Conservation (phyloP, 1,140 invertebrate species). For the Panonychus citri region DNA sequence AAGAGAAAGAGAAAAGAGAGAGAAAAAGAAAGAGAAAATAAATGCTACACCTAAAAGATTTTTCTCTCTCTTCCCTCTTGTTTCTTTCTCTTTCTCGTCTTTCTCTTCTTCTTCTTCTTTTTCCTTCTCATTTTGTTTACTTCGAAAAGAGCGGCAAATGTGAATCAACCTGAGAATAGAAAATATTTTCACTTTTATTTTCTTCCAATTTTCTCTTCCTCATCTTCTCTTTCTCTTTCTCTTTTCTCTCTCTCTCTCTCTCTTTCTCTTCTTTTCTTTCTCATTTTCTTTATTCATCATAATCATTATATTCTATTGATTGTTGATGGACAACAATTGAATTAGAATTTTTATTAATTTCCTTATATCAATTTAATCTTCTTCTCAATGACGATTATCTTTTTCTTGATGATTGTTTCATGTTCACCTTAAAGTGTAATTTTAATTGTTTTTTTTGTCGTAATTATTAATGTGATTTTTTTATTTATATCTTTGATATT, state of each 20-base stretch:
- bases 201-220: background rate
- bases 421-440: background rate
- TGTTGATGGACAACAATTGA: background rate
- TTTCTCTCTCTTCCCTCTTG: background rate
- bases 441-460: background rate
- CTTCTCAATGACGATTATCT: background rate
- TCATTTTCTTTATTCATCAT: background rate
- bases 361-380: background rate
- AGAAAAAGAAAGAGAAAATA: background rate
- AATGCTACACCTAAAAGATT: background rate
- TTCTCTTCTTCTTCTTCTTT: background rate
- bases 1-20: background rate
- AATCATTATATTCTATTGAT: background rate
- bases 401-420: background rate
- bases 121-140: no score
- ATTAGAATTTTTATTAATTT: background rate
- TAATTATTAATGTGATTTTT: background rate
- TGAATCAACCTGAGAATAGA: no score
- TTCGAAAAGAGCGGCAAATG: no score
- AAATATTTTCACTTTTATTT: no score
- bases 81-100: background rate
- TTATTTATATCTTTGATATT: no score
- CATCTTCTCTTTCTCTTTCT: background rate
- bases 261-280: background rate
- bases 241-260: background rate